A percentile compares a stretch with the other conserved stretches of the same genome.
Evolutionary conservation across 2,797 vertebrate genomes (phyloP).

Genomic region (Sebastiscus tertius): DNA sequence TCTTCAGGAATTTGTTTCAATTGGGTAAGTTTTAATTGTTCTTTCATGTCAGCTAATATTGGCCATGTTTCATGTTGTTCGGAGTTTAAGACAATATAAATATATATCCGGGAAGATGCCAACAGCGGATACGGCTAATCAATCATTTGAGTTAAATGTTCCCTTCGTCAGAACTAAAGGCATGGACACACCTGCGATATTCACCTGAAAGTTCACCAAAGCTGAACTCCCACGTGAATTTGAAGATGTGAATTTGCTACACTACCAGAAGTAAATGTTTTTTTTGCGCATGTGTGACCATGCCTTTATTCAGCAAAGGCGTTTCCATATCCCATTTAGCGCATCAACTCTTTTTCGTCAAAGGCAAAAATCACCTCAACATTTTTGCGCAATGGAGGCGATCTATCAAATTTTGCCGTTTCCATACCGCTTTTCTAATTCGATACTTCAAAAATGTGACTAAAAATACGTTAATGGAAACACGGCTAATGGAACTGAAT

Average conservation of each 20-base stretch:
- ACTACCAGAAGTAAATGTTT: no score
- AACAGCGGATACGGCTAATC: no score
- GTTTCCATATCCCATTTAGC: neutral
- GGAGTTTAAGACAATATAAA: fast-evolving
- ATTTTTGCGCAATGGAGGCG: no score
- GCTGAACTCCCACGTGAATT: no score
- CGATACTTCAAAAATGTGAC: fast-evolving
- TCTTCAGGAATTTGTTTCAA: neutral
- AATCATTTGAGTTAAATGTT: no score
- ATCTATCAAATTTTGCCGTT: neutral
- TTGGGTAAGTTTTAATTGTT: neutral
- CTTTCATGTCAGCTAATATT: neutral
- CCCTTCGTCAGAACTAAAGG: neutral
- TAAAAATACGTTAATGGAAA: neutral
- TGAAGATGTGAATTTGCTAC: no score
- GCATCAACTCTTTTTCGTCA: neutral
- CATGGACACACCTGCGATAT: no score
- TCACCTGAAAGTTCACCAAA: no score
- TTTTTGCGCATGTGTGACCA: no score
- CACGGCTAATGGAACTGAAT: neutral
- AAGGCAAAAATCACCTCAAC: neutral
- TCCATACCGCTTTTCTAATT: neutral
- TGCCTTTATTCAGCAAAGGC: neutral
- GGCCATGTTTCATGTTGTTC: neutral
- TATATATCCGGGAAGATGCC: neutral